phyloP scores from a whole-genome alignment of 1,140 invertebrate genomes.

The Drosophila micromelanica region DNA sequence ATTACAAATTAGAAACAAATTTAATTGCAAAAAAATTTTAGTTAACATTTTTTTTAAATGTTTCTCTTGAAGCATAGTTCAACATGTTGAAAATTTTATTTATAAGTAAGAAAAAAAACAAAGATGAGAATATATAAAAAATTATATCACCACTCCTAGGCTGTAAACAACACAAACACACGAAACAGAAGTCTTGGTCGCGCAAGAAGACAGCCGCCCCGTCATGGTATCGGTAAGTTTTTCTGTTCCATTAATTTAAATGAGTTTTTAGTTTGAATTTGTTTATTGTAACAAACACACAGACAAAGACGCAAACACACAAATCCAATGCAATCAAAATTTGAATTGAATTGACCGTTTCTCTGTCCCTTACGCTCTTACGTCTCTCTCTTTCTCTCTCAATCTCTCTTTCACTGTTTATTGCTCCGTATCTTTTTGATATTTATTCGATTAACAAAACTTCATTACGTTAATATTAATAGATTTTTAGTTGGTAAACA shows the following conservation, averaged over 20 bases:
- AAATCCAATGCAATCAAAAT: slow-evolving; percentile 16
- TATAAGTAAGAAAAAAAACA: slow-evolving; percentile 35
- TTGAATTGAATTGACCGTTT: slow-evolving; percentile 8
- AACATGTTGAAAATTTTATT: slow-evolving; percentile 11
- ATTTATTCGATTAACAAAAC: slow-evolving; percentile 7
- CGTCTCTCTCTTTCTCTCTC: slow-evolving; percentile 10
- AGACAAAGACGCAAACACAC: slow-evolving; percentile 28
- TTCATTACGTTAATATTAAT: not conserved
- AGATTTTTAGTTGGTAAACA: not conserved
- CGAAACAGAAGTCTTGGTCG: slow-evolving; percentile 85
- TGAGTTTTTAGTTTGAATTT: slow-evolving; percentile 4
- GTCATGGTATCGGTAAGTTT: slow-evolving; percentile 84
- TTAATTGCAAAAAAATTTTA: slow-evolving; percentile 5
- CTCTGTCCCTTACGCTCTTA: slow-evolving; percentile 8
- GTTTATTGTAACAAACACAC: slow-evolving; percentile 12
- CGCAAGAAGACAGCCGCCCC: slow-evolving; percentile 84
- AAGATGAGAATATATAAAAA: slow-evolving; percentile 52
- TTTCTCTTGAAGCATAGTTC: slow-evolving; percentile 4
- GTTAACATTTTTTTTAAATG: slow-evolving; percentile 1
- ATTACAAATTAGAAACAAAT: slow-evolving; percentile 39
- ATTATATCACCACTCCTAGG: slow-evolving; percentile 78
- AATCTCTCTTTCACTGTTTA: slow-evolving; percentile 10
- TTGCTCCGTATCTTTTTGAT: slow-evolving; percentile 24
- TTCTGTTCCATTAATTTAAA: slow-evolving; percentile 19
- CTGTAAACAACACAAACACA: slow-evolving; percentile 85